Conservation (phyloP, 2,888 invertebrate genomes). For the Epistrophe grossulariae region DNA sequence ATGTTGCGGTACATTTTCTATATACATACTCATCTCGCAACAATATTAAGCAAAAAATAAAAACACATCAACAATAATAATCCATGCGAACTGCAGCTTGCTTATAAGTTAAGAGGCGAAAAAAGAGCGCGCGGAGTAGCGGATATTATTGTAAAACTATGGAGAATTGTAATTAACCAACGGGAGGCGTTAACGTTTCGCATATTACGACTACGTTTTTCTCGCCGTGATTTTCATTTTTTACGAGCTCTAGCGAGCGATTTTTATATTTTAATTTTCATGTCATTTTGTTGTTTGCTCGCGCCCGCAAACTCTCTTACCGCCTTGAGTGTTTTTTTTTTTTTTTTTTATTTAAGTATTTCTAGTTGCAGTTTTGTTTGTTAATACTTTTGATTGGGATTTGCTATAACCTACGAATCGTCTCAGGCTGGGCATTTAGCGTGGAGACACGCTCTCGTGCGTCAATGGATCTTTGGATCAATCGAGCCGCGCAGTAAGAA, state of each 20-base stretch:
- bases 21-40: slow-evolving; percentile 49
- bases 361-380: slow-evolving; percentile 31
- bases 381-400: slow-evolving; percentile 67
- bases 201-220: slow-evolving; percentile 73
- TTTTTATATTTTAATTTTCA: slow-evolving; percentile 73
- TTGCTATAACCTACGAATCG: slow-evolving; percentile 52
- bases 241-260: slow-evolving; percentile 55
- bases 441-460: slow-evolving; percentile 67
- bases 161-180: slow-evolving; percentile 69
- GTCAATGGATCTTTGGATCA: slow-evolving; percentile 62
- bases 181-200: slow-evolving; percentile 75
- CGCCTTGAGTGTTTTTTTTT: not conserved
- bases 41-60: not conserved
- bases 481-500: slow-evolving; percentile 39
- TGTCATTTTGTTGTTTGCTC: slow-evolving; percentile 51
- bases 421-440: slow-evolving; percentile 62
- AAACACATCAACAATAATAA: slow-evolving; percentile 14
- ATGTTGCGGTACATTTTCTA: slow-evolving; percentile 31
- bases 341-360: slow-evolving; percentile 27
- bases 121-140: not conserved
- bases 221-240: slow-evolving; percentile 65
- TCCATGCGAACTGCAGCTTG: slow-evolving; percentile 21
- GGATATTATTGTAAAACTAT: slow-evolving; percentile 34
- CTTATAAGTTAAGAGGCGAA: not conserved
- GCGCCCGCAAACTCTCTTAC: slow-evolving; percentile 26